Conservation (phyloP, 2,113 vertebrate species). For the Casuarius casuarius region DNA sequence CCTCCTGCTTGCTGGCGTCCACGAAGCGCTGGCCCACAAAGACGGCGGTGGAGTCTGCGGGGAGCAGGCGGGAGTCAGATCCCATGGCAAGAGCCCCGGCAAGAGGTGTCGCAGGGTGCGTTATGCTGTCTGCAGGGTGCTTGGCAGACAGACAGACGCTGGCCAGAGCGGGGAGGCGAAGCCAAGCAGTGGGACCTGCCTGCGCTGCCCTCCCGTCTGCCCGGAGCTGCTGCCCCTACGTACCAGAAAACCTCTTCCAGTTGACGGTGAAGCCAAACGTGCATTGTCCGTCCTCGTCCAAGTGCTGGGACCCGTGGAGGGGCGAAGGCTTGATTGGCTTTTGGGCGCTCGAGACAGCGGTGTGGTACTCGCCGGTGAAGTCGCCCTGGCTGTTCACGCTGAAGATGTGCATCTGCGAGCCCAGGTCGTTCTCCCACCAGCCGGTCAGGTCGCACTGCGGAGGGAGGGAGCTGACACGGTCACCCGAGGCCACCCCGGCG, state of each 20-base stretch:
- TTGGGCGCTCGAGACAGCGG: rapidly evolving
- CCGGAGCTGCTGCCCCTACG: rapidly evolving
- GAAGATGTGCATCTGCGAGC: neutral
- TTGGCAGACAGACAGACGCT: neutral
- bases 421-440: neutral
- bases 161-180: neutral
- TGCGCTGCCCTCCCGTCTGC: neutral
- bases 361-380: neutral
- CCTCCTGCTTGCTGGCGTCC: rapidly evolving
- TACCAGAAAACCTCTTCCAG: conserved; percentile 42
- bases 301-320: neutral
- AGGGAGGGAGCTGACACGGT: rapidly evolving
- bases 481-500: neutral
- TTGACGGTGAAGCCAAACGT: neutral
- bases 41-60: conserved; percentile 5
- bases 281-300: neutral
- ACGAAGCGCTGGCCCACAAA: conserved; percentile 41
- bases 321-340: neutral
- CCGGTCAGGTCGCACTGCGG: neutral
- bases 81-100: neutral
- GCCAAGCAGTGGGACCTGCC: no score
- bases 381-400: rapidly evolving
- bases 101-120: neutral
- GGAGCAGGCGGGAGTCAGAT: neutral
- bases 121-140: neutral